phyloP scores from a whole-genome alignment of 2,113 vertebrate species.

The Ochotona curzoniae region DNA sequence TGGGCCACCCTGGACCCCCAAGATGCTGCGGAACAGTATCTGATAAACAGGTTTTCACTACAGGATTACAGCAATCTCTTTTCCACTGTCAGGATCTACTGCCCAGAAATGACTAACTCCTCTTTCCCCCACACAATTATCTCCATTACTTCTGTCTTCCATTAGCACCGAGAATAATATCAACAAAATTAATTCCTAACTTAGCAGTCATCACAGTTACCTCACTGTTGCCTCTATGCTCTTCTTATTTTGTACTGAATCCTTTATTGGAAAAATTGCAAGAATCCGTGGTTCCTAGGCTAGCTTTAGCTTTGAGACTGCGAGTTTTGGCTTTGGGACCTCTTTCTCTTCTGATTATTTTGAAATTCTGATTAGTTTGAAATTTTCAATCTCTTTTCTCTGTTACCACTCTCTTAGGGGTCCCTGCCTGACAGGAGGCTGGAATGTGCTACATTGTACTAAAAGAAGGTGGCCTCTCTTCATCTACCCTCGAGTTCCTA shows the following conservation, averaged over 20 bases:
- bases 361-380: background rate
- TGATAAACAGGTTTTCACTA: background rate
- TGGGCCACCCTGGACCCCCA: background rate
- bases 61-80: background rate
- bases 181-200: background rate
- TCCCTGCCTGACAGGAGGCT: background rate
- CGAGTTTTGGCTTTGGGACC: background rate
- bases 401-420: background rate
- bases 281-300: background rate
- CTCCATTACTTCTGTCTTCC: background rate
- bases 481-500: background rate
- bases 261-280: background rate
- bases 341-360: background rate
- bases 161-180: background rate
- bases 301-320: too few relatives aligned
- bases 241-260: background rate
- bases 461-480: background rate
- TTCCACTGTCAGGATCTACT: background rate
- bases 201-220: background rate
- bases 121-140: background rate
- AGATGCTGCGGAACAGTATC: background rate
- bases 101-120: background rate
- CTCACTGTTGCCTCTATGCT: accelerated
- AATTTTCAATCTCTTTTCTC: background rate
- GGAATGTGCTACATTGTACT: background rate